These are phyloP conservation scores for Ibidorhyncha struthersii DNA, from an alignment of 2,113 vertebrate genomes.

Conservation along the genomic window DNA sequence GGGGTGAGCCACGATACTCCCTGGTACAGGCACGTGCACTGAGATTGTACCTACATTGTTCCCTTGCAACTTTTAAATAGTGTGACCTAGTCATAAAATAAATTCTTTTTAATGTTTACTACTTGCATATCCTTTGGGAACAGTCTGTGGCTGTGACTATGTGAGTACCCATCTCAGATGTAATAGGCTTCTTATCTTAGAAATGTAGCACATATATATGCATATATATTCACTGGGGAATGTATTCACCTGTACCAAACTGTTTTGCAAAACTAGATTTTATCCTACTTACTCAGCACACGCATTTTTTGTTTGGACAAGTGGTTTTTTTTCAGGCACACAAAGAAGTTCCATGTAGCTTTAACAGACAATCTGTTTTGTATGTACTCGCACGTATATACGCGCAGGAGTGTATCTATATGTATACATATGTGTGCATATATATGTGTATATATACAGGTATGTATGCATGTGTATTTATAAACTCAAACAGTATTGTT, in stretches of 20 bases:
- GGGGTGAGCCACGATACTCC: neutral
- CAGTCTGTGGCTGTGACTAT: neutral
- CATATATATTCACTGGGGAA: neutral
- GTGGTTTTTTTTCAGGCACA: neutral
- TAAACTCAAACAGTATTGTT: neutral
- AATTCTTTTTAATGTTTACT: neutral
- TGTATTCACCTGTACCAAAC: neutral
- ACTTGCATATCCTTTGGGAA: neutral
- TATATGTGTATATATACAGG: neutral
- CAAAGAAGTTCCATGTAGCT: neutral
- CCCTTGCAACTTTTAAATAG: neutral
- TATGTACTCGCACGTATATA: neutral
- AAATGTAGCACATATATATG: neutral
- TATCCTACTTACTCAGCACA: neutral
- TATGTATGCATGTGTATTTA: neutral
- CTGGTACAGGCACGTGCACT: fast-evolving
- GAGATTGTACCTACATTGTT: neutral
- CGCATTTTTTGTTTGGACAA: neutral
- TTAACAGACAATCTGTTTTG: neutral
- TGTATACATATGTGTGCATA: neutral
- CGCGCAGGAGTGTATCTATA: neutral
- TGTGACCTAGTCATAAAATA: neutral
- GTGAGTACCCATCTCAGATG: neutral
- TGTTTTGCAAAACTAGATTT: neutral
- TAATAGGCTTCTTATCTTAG: neutral